A percentile compares a stretch with the other conserved stretches of the same genome.
phyloP scores from a whole-genome alignment of 2,888 invertebrate genomes.

The Standfussiana lucernea region DNA sequence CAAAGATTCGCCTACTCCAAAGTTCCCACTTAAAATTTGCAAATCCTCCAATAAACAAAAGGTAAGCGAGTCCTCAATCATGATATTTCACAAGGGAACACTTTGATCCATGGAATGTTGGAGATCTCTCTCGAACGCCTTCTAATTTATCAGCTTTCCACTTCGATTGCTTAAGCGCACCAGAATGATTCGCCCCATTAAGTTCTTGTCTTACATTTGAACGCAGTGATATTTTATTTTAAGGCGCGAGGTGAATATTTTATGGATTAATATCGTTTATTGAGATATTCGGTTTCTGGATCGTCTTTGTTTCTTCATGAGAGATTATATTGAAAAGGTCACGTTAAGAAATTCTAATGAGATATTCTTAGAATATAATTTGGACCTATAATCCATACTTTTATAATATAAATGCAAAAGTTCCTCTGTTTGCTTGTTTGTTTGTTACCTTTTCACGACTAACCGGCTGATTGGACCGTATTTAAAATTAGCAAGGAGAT shows the following conservation, averaged over 20 bases:
- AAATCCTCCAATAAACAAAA: slow-evolving; percentile 60
- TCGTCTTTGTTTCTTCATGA: slow-evolving; percentile 16
- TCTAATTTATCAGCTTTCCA: slow-evolving; percentile 86
- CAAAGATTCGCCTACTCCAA: slow-evolving; percentile 19
- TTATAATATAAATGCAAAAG: neutral
- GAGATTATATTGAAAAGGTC: slow-evolving; percentile 4
- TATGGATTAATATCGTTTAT: slow-evolving; percentile 52
- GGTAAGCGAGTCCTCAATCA: slow-evolving; percentile 58
- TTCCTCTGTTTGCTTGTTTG: neutral
- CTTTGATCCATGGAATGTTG: slow-evolving; percentile 76
- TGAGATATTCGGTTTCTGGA: slow-evolving; percentile 20
- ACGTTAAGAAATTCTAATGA: slow-evolving; percentile 7
- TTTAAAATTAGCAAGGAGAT: too few species aligned
- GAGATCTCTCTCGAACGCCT: slow-evolving; percentile 69
- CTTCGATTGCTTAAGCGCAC: slow-evolving; percentile 83
- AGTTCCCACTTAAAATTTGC: slow-evolving; percentile 46
- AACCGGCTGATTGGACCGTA: too few species aligned
- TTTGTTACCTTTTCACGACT: too few species aligned
- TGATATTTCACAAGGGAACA: slow-evolving; percentile 68
- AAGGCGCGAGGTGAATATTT: slow-evolving; percentile 65
- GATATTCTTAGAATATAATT: neutral
- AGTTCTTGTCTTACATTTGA: slow-evolving; percentile 80
- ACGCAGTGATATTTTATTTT: slow-evolving; percentile 73
- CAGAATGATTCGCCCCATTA: slow-evolving; percentile 86
- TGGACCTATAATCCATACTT: neutral